These are phyloP conservation scores for Drosophila erecta DNA, from an alignment of 1,140 invertebrate species.

Conservation along the genomic window DNA sequence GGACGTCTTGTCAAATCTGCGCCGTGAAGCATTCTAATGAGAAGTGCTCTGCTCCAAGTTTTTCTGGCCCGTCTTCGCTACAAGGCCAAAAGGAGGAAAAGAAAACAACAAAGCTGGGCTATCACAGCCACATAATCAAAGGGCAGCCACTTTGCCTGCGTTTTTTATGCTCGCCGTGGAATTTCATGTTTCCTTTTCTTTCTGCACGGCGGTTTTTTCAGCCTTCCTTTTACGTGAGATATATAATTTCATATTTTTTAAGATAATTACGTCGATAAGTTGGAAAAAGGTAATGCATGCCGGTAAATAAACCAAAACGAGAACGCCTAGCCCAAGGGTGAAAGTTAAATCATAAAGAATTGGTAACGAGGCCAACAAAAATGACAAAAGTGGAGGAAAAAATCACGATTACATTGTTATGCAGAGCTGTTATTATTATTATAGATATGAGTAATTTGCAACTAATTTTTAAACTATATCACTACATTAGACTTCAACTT, in stretches of 20 bases:
- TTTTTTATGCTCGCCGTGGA: slow-evolving; percentile 39
- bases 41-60: slow-evolving; percentile 64
- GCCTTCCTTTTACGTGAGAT: slow-evolving; percentile 58
- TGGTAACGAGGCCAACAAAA: neutral
- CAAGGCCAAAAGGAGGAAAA: slow-evolving; percentile 30
- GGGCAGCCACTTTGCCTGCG: slow-evolving; percentile 53
- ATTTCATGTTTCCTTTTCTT: slow-evolving; percentile 45
- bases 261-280: slow-evolving; percentile 81
- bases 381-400: neutral
- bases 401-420: neutral
- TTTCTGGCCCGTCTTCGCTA: slow-evolving; percentile 42
- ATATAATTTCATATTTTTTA: slow-evolving; percentile 82
- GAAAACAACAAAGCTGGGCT: slow-evolving; percentile 56
- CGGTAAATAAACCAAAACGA: slow-evolving; percentile 48
- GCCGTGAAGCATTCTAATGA: slow-evolving; percentile 77
- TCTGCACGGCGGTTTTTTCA: slow-evolving; percentile 30
- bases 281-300: slow-evolving; percentile 67
- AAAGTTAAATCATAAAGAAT: slow-evolving; percentile 27
- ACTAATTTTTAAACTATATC: neutral
- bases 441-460: neutral
- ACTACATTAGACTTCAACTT: no score
- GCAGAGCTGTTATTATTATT: neutral
- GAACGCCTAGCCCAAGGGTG: slow-evolving; percentile 25
- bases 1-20: slow-evolving; percentile 72
- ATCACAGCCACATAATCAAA: slow-evolving; percentile 78